Conservation (phyloP, 2,888 invertebrate species). For the Drosophila gaucha region DNA sequence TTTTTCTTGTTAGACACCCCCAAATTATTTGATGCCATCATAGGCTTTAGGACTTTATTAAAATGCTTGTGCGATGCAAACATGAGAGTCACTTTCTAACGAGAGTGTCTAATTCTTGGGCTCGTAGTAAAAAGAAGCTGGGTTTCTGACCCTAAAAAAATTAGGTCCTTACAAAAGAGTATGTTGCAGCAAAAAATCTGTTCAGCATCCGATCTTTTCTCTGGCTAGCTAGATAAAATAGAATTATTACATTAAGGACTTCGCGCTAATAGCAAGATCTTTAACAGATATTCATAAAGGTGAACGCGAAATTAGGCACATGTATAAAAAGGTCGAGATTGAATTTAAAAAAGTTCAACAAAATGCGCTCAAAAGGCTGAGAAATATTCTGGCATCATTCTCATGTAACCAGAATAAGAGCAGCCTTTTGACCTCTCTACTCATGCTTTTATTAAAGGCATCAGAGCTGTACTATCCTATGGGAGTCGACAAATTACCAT, state of each 20-base stretch:
- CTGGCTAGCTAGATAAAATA: too few relatives aligned
- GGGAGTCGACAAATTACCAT: too few relatives aligned
- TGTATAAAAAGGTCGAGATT: background rate
- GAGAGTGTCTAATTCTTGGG: background rate
- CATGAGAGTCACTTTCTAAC: background rate
- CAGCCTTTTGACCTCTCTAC: too few relatives aligned
- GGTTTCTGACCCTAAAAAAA: too few relatives aligned
- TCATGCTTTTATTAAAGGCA: too few relatives aligned
- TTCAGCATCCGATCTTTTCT: too few relatives aligned
- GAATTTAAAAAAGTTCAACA: background rate
- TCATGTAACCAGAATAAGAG: too few relatives aligned
- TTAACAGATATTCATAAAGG: background rate
- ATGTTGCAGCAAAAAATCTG: too few relatives aligned
- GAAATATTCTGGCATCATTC: background rate
- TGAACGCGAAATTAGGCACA: background rate
- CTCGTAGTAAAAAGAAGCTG: background rate
- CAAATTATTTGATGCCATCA: background rate
- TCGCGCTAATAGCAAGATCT: too few relatives aligned
- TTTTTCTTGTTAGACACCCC: background rate
- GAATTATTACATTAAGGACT: too few relatives aligned
- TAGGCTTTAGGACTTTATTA: background rate
- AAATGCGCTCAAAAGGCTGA: background rate
- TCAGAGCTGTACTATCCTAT: too few relatives aligned
- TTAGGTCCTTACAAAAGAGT: too few relatives aligned
- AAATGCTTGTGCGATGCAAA: background rate